phyloP scores from a whole-genome alignment of 2,797 vertebrate species.

The Sebastes trivittatus region DNA sequence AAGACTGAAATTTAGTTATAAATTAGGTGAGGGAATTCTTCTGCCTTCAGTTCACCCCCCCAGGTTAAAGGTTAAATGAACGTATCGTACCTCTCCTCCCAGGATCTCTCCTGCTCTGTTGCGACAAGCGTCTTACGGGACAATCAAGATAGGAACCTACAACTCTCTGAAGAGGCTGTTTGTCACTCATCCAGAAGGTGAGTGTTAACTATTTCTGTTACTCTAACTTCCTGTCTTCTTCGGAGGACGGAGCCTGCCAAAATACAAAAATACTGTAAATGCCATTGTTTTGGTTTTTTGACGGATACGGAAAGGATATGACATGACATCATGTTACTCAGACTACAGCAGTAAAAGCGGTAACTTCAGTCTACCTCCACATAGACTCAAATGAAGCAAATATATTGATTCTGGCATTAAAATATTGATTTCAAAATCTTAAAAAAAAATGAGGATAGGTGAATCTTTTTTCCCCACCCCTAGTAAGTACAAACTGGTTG shows the following conservation, averaged over 20 bases:
- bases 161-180: conserved; percentile 95
- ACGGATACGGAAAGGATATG: too few species aligned
- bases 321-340: too few species aligned
- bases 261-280: too few species aligned
- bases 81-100: neutral
- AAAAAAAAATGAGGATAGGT: too few species aligned
- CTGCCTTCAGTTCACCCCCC: neutral
- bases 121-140: conserved; percentile 95
- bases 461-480: too few species aligned
- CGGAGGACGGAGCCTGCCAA: too few species aligned
- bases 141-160: conserved; percentile 98
- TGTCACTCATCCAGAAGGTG: conserved; percentile 92
- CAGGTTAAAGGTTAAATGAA: neutral
- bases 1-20: neutral
- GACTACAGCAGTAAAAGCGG: too few species aligned
- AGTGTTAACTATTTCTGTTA: conserved; percentile 31
- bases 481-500: neutral
- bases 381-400: too few species aligned
- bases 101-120: conserved; percentile 94
- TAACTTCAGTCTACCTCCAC: too few species aligned
- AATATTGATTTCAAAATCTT: too few species aligned
- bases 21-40: neutral
- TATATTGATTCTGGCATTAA: too few species aligned
- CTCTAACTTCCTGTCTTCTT: neutral
- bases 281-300: too few species aligned